phyloP scores from a whole-genome alignment of 1,140 invertebrate genomes.

The Diprion similis region DNA sequence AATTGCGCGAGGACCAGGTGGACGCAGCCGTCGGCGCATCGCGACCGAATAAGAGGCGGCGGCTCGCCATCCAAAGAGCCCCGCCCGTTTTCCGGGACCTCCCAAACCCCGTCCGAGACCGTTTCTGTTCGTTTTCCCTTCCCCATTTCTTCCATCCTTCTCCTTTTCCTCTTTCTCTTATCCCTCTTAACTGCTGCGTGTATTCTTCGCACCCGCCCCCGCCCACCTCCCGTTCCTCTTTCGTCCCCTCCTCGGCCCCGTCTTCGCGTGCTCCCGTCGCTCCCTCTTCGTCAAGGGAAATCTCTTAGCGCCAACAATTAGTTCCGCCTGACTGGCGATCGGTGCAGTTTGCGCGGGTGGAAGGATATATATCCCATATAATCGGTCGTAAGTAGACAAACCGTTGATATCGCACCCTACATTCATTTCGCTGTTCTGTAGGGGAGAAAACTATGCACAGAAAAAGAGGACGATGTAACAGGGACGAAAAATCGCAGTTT shows the following conservation, averaged over 20 bases:
- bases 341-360: background rate
- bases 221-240: slow-evolving; percentile 15
- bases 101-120: slow-evolving; percentile 33
- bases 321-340: slow-evolving; percentile 40
- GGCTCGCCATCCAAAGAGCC: slow-evolving; percentile 28
- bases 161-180: too few species aligned
- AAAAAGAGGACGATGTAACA: too few species aligned
- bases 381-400: too few species aligned
- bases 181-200: background rate
- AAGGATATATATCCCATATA: too few species aligned
- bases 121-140: slow-evolving; percentile 11
- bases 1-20: slow-evolving; percentile 37
- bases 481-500: too few species aligned
- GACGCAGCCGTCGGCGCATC: slow-evolving; percentile 34
- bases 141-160: background rate
- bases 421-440: too few species aligned
- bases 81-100: slow-evolving; percentile 42
- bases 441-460: too few species aligned
- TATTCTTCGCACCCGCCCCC: slow-evolving; percentile 21
- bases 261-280: too few species aligned
- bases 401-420: too few species aligned
- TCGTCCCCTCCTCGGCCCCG: slow-evolving; percentile 13
- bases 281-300: slow-evolving; percentile 21
- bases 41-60: slow-evolving; percentile 29
- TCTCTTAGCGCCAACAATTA: slow-evolving; percentile 48